Conservation (phyloP, 2,888 invertebrate species). For the Margaritifera margaritifera region DNA sequence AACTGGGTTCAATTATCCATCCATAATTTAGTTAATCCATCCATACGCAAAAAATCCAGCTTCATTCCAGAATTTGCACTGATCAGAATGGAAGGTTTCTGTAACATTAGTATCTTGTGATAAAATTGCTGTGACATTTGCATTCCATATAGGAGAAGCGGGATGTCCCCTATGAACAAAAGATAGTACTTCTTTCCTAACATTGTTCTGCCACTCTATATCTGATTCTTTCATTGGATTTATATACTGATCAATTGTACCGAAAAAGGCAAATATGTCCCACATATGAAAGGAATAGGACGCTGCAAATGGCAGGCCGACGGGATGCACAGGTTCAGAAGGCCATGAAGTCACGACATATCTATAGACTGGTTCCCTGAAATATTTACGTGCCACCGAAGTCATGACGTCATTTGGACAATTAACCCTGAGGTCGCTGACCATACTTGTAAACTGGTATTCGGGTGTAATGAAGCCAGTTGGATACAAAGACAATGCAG, state of each 20-base stretch:
- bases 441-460: constrained; percentile 61
- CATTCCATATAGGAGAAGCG: constrained; percentile 35
- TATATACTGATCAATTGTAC: constrained; percentile 39
- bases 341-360: constrained; percentile 57
- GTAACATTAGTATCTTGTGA: constrained; percentile 29
- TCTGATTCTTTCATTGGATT: constrained; percentile 42
- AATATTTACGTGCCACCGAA: constrained; percentile 30
- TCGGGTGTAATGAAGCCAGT: constrained; percentile 42
- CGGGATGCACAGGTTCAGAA: constrained; percentile 45
- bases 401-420: constrained; percentile 58
- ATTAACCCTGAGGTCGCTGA: constrained; percentile 58
- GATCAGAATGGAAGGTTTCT: constrained; percentile 41
- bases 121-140: constrained; percentile 42
- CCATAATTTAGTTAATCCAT: constrained; percentile 52
- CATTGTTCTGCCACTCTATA: constrained; percentile 41
- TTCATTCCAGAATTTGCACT: constrained; percentile 57
- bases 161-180: constrained; percentile 51
- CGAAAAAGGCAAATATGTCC: constrained; percentile 60
- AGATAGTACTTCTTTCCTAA: constrained; percentile 48
- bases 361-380: constrained; percentile 50
- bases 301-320: constrained; percentile 32
- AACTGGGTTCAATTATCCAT: too few species aligned
- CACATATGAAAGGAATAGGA: constrained; percentile 56
- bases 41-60: constrained; percentile 55
- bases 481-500: constrained; percentile 46